phyloP scores from a whole-genome alignment of 1,140 invertebrate genomes.

The Drosophila dunni region DNA sequence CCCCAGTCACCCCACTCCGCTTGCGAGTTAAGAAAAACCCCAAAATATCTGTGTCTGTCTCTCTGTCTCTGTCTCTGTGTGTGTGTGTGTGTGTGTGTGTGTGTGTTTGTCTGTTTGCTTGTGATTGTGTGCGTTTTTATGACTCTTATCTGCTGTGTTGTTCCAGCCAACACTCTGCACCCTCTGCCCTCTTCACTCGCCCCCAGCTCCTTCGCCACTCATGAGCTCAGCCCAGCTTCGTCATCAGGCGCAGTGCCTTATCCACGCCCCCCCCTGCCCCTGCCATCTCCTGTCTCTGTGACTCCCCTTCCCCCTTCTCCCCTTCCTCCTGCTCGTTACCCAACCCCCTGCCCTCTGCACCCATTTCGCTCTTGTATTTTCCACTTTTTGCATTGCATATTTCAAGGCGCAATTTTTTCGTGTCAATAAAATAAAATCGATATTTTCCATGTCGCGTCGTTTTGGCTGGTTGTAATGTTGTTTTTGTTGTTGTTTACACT shows the following conservation, averaged over 20 bases:
- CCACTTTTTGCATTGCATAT: slow-evolving; percentile 71
- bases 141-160: slow-evolving; percentile 75
- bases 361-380: slow-evolving; percentile 45
- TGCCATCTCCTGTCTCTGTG: too few relatives aligned
- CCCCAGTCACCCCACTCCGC: neutral
- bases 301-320: neutral
- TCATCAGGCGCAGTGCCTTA: slow-evolving; percentile 23
- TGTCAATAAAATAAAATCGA: slow-evolving; percentile 79
- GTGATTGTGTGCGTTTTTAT: slow-evolving; percentile 63
- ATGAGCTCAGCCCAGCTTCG: slow-evolving; percentile 11
- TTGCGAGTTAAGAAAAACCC: slow-evolving; percentile 50
- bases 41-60: slow-evolving; percentile 9
- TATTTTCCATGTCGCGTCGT: slow-evolving; percentile 38
- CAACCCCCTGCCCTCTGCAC: neutral
- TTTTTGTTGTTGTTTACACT: slow-evolving; percentile 15
- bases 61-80: neutral
- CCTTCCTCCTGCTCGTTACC: neutral
- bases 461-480: neutral
- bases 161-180: slow-evolving; percentile 46
- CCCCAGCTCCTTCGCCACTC: neutral
- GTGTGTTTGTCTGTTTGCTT: neutral
- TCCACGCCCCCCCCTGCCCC: neutral
- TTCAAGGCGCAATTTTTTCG: slow-evolving; percentile 77
- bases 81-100: slow-evolving; percentile 13
- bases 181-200: neutral